phyloP scores from a whole-genome alignment of 2,113 vertebrate genomes.

The Sturnira hondurensis region DNA sequence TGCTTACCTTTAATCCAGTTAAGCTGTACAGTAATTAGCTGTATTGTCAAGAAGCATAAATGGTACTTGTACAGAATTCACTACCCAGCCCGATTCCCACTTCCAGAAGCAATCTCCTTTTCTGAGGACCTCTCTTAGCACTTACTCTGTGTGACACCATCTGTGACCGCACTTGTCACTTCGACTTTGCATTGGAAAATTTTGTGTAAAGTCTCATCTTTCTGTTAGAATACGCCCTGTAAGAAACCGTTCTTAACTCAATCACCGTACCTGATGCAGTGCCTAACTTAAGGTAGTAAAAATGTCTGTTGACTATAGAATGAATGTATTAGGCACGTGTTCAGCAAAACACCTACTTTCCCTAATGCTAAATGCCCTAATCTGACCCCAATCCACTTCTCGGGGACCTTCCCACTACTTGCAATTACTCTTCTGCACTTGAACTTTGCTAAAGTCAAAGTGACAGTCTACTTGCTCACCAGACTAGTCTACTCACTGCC shows the following conservation, averaged over 20 bases:
- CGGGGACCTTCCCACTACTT: neutral
- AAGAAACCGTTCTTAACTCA: neutral
- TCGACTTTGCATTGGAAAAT: neutral
- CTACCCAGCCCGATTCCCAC: neutral
- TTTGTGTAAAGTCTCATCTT: neutral
- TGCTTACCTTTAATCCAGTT: neutral
- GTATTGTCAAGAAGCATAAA: neutral
- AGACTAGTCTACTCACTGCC: neutral
- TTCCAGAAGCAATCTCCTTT: neutral
- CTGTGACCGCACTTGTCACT: neutral
- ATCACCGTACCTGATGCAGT: neutral
- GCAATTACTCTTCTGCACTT: neutral
- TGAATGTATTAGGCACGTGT: neutral
- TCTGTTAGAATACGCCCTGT: neutral
- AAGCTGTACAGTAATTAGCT: neutral
- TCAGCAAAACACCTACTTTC: neutral
- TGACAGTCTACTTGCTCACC: neutral
- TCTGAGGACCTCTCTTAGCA: neutral
- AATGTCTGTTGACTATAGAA: neutral
- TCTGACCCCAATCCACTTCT: neutral
- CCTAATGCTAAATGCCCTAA: neutral
- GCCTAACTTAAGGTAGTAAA: neutral
- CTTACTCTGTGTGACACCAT: neutral
- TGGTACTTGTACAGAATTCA: neutral
- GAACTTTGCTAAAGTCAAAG: constrained; percentile 15